Evolutionary conservation across 2,888 invertebrate genomes (phyloP).

Genomic region (Heliothis peltigera): DNA sequence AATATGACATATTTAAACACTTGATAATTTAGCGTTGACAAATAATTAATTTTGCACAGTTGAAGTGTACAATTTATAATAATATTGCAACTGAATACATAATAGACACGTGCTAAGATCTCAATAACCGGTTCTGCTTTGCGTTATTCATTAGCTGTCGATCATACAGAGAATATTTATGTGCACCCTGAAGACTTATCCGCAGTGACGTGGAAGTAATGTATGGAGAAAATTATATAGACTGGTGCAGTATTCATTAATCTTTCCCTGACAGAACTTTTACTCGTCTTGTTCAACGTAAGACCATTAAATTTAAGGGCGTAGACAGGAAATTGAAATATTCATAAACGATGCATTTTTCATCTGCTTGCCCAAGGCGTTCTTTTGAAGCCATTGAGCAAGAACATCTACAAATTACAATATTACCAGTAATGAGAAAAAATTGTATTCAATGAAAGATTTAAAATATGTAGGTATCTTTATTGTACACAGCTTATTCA

Average conservation of each 20-base stretch:
- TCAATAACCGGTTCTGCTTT: constrained; percentile 35
- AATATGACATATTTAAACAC: constrained; percentile 22
- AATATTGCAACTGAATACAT: constrained; percentile 36
- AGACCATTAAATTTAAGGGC: not conserved
- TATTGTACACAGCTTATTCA: not conserved
- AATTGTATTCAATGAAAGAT: no score
- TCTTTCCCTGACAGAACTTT: constrained; percentile 3
- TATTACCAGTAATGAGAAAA: not conserved
- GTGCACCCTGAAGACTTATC: constrained; percentile 13
- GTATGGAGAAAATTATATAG: constrained; percentile 15
- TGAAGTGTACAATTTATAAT: constrained; percentile 18
- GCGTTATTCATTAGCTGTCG: constrained; percentile 41
- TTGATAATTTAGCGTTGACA: constrained; percentile 18
- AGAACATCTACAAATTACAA: not conserved
- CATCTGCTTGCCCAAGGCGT: not conserved
- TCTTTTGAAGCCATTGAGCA: not conserved
- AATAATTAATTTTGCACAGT: constrained; percentile 17
- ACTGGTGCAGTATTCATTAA: constrained; percentile 6
- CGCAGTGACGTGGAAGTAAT: constrained; percentile 21
- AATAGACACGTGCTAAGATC: constrained; percentile 40
- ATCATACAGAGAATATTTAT: constrained; percentile 37
- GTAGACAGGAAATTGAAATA: not conserved
- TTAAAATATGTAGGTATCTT: not conserved
- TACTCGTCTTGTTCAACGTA: constrained; percentile 7
- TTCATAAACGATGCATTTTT: constrained; percentile 1